A percentile compares a stretch with the other conserved stretches of the same genome.
Conservation (phyloP, 1,140 invertebrate species). For the Trachymyrmex septentrionalis region DNA sequence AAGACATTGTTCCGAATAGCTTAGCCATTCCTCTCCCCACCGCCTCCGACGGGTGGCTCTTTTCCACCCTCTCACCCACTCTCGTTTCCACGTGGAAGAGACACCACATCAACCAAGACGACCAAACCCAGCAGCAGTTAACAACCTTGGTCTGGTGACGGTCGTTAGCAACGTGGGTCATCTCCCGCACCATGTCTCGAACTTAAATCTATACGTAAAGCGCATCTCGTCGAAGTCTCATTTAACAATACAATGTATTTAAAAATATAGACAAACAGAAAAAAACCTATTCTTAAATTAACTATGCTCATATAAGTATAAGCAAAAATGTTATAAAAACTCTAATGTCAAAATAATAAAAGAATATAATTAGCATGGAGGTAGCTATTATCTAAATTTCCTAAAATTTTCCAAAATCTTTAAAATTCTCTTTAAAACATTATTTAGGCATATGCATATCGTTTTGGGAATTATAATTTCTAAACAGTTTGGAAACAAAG, state of each 20-base stretch:
- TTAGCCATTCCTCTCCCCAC: slow-evolving; percentile 76
- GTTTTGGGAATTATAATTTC: neutral
- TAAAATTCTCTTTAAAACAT: neutral
- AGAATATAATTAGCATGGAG: neutral
- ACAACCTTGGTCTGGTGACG: slow-evolving; percentile 82
- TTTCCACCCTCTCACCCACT: slow-evolving; percentile 70
- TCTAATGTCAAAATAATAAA: too few relatives aligned
- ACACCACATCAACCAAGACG: slow-evolving; percentile 73
- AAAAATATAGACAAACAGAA: neutral
- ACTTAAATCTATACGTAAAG: slow-evolving; percentile 71
- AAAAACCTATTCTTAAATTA: too few relatives aligned
- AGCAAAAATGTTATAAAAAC: too few relatives aligned
- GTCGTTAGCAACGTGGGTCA: slow-evolving; percentile 82
- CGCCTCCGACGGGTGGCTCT: slow-evolving; percentile 56
- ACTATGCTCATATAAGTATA: too few relatives aligned
- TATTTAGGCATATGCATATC: neutral
- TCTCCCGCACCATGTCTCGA: slow-evolving; percentile 57
- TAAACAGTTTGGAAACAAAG: neutral
- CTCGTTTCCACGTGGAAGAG: slow-evolving; percentile 68
- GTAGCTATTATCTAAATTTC: slow-evolving; percentile 8
- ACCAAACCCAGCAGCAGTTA: slow-evolving; percentile 80
- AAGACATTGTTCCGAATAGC: slow-evolving; percentile 85
- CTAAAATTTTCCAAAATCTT: neutral
- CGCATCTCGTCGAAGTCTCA: neutral
- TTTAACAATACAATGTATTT: neutral